A percentile compares a stretch with the other conserved stretches of the same genome.
Conservation (phyloP, 2,888 invertebrate genomes). For the Eilema caniola region DNA sequence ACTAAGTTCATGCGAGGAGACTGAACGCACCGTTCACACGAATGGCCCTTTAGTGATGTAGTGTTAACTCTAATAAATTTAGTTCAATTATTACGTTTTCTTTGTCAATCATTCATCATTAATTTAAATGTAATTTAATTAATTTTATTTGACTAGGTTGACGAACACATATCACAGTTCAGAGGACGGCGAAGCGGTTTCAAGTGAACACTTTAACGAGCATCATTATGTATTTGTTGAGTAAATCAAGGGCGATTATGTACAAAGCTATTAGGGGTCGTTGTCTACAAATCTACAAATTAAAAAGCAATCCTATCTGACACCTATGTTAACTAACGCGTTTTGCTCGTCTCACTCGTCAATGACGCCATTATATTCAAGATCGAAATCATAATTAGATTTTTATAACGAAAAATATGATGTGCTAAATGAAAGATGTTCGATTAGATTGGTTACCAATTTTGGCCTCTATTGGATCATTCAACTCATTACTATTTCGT, state of each 20-base stretch:
- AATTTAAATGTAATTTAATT: conserved; percentile 45
- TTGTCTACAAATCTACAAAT: not conserved
- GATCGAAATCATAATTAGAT: not conserved
- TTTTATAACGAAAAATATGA: not conserved
- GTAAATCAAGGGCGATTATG: not conserved
- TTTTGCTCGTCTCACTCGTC: not conserved
- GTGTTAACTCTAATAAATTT: conserved; percentile 49
- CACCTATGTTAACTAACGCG: not conserved
- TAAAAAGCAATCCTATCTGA: not conserved
- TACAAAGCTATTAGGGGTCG: not conserved
- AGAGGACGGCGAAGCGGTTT: conserved; percentile 26
- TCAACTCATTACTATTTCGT: not conserved
- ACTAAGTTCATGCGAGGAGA: conserved; percentile 23
- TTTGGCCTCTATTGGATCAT: not conserved
- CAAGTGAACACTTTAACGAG: conserved; percentile 24
- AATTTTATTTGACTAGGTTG: conserved; percentile 33
- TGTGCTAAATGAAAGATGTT: not conserved
- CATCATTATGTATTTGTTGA: conserved; percentile 26
- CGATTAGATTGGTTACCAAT: not conserved
- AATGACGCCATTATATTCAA: not conserved
- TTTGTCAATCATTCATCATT: conserved; percentile 48
- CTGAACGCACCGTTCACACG: conserved; percentile 43
- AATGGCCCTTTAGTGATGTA: conserved; percentile 51
- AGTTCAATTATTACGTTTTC: conserved; percentile 48
- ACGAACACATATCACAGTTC: conserved; percentile 36